A percentile compares a stretch with the other conserved stretches of the same genome.
Evolutionary conservation across 2,797 vertebrate genomes (phyloP).

Genomic region (Chelonia mydas): DNA sequence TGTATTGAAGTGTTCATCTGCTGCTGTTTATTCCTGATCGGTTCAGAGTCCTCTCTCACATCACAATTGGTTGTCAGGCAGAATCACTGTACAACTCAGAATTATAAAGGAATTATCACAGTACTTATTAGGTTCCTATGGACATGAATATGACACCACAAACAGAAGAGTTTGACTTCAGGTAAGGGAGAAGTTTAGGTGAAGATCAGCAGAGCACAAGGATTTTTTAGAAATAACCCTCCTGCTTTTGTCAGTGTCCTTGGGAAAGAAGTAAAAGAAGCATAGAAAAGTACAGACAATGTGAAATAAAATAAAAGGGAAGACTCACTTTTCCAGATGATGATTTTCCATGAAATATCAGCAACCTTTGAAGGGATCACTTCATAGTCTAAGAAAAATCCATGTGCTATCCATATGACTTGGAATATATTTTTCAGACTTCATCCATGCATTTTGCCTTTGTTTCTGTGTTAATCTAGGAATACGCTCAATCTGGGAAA

Average conservation of each 20-base stretch:
- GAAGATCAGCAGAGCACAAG: background rate
- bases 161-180: background rate
- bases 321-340: background rate
- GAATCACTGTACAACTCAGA: background rate
- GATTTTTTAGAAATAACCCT: background rate
- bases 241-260: too few relatives aligned
- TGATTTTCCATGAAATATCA: background rate
- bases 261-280: too few relatives aligned
- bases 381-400: background rate
- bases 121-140: background rate
- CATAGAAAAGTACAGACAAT: background rate
- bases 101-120: background rate
- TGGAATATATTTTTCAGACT: too few relatives aligned
- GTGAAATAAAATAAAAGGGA: background rate
- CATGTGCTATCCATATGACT: background rate
- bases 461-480: background rate
- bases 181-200: background rate
- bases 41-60: background rate
- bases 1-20: background rate
- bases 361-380: background rate
- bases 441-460: background rate
- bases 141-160: background rate
- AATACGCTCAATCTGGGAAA: background rate
- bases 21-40: background rate
- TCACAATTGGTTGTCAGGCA: background rate